Conservation (phyloP, 2,888 invertebrate species). For the Drosophila tripunctata region DNA sequence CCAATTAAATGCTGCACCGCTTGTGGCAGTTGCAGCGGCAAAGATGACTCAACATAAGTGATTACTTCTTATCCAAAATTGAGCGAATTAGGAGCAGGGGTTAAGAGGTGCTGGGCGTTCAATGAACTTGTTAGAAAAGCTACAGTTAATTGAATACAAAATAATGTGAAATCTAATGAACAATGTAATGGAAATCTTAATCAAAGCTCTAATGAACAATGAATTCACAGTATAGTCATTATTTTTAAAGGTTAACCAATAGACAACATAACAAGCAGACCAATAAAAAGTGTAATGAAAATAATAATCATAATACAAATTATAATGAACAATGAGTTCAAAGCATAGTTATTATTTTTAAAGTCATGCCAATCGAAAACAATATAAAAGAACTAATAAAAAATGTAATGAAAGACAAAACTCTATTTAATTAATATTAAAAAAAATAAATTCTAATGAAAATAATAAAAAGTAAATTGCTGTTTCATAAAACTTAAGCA, state of each 20-base stretch:
- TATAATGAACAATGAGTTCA: too few relatives aligned
- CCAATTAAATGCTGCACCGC: slow-evolving; percentile 36
- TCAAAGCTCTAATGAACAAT: not conserved
- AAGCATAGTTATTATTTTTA: too few relatives aligned
- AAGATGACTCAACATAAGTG: slow-evolving; percentile 21
- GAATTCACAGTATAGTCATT: too few relatives aligned
- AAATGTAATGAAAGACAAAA: too few relatives aligned
- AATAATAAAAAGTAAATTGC: not conserved
- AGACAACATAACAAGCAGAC: too few relatives aligned
- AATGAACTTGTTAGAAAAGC: slow-evolving; percentile 40
- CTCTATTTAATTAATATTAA: too few relatives aligned
- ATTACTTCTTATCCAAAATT: slow-evolving; percentile 28
- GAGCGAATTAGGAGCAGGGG: slow-evolving; percentile 32
- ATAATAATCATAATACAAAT: too few relatives aligned
- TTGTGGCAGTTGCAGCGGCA: slow-evolving; percentile 12
- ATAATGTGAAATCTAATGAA: not conserved
- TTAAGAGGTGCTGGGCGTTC: slow-evolving; percentile 48
- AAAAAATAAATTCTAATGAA: not conserved
- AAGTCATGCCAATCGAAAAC: too few relatives aligned
- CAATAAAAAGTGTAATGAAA: not conserved
- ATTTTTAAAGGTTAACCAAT: too few relatives aligned
- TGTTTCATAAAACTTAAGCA: not conserved
- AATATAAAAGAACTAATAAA: too few relatives aligned
- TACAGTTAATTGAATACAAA: not conserved
- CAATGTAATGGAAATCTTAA: not conserved